Percentiles rank a stretch among this genome's conserved stretches.
These are phyloP conservation scores for Drosophila arawakana DNA, from an alignment of 1,140 invertebrate genomes.

Conservation along the genomic window DNA sequence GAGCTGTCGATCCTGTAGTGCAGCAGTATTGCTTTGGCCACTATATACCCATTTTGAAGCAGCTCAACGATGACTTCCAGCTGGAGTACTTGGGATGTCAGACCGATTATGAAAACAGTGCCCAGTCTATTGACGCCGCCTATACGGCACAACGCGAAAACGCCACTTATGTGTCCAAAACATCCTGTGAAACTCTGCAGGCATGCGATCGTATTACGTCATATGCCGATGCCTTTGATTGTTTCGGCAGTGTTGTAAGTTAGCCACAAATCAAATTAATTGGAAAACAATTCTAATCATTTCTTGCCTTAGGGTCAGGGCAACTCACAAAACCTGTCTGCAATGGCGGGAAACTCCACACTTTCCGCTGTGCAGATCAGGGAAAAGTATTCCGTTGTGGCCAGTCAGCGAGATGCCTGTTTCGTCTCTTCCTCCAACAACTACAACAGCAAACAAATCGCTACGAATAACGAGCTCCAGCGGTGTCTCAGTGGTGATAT, in stretches of 20 bases:
- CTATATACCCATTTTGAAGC: slow-evolving; percentile 38
- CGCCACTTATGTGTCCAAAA: background rate
- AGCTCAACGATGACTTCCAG: slow-evolving; percentile 15
- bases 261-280: too few species aligned
- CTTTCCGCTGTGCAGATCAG: background rate
- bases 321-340: background rate
- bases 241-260: slow-evolving; percentile 35
- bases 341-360: background rate
- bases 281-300: background rate
- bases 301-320: background rate
- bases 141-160: background rate
- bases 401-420: too few species aligned
- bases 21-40: slow-evolving; percentile 40
- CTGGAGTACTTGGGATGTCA: slow-evolving; percentile 23
- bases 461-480: too few species aligned
- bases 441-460: too few species aligned
- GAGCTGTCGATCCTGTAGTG: background rate
- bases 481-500: too few species aligned
- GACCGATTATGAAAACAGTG: background rate
- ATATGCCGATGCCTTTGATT: slow-evolving; percentile 21
- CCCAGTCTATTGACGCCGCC: background rate
- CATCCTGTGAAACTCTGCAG: slow-evolving; percentile 19
- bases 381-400: background rate
- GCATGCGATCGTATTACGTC: slow-evolving; percentile 6
- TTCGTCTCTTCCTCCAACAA: too few species aligned